Conservation (phyloP, 2,113 vertebrate genomes). For the Axis porcinus region DNA sequence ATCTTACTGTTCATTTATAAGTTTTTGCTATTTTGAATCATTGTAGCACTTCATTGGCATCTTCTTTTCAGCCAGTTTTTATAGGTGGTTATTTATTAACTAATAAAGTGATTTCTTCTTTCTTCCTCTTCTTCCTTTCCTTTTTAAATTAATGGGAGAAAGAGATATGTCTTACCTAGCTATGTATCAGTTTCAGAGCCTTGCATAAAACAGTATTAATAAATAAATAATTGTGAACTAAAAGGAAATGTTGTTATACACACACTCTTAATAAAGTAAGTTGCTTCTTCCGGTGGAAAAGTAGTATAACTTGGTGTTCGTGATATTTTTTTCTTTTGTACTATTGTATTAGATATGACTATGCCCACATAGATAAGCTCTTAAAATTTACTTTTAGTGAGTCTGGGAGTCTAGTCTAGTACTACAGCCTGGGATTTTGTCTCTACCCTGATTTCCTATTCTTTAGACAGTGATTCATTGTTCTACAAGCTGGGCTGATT, state of each 20-base stretch:
- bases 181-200: neutral
- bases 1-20: neutral
- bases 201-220: neutral
- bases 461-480: neutral
- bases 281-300: neutral
- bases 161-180: neutral
- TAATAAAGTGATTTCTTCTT: neutral
- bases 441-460: neutral
- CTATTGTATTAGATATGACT: neutral
- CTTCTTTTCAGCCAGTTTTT: neutral
- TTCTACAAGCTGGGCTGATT: neutral
- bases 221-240: neutral
- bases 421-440: neutral
- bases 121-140: neutral
- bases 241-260: neutral
- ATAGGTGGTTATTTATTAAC: neutral
- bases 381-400: neutral
- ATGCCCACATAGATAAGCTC: neutral
- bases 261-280: neutral
- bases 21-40: neutral
- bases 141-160: neutral
- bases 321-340: neutral
- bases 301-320: neutral
- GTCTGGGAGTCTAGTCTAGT: neutral
- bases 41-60: neutral